Base-by-base conservation (phyloP, 2,113 vertebrate genomes). In the Cebidichthys violaceus region DNA sequence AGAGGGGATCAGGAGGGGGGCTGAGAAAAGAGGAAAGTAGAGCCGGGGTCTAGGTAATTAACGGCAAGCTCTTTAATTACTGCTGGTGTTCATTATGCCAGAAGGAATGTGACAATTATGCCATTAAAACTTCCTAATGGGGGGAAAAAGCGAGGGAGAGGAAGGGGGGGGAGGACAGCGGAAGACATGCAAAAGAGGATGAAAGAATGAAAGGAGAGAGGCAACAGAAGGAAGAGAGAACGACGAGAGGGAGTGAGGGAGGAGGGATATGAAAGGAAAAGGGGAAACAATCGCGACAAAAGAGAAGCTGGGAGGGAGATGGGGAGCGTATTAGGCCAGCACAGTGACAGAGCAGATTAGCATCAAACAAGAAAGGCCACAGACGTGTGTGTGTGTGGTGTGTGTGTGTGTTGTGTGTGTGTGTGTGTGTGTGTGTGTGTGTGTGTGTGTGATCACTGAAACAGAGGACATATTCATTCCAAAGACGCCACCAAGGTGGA, bases 271-370 rank as follows among this genome's bases (percentile, higher is more conserved):
- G 89, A 92, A 94, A 93, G 88, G 90, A 88, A 92, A 86, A 84
- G 84, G 77, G 92, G 86, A 91, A 93, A 95, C 93, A 92, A 94
- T 92, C 81, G 90, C 91, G 75, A 93, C 93, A 94, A 94, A 93
- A 93, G 93, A 90, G 86, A 88, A 90, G 91, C 92, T 93, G 90
- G 89, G 93, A 92, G 93, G 79, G 88, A 94, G 92, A 92, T 89
- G 89, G 87, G 87, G 92, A 86, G 90, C 87, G 78, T 86, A 88
- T 86, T 91, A 93, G 92, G 90, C 90, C 94, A 89, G 90, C 90
- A 64, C 93, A 94, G 81, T 95, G 96, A 96, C 95, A 96, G 94
- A 94, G 93, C 94, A 93, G 94, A 95, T 96, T 95, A 95, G 91
- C 94, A 96, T 95, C 96, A 96, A 94, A 96, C 95, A 86, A 91